Evolutionary conservation across 1,140 invertebrate genomes (phyloP).

Genomic region (Pseudomyrmex pallidus): DNA sequence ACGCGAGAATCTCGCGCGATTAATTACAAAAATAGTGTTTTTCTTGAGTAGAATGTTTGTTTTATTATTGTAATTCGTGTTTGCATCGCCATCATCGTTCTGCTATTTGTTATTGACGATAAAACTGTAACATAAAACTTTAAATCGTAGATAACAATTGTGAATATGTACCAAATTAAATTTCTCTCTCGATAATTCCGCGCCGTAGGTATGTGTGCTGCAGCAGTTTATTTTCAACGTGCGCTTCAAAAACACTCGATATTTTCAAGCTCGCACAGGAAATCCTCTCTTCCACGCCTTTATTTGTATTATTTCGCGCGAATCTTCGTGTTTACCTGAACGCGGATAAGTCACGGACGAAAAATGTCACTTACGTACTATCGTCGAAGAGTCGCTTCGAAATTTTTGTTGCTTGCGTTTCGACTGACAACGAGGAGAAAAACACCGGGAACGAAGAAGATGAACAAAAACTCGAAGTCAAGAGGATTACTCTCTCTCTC

Average conservation of each 20-base stretch:
- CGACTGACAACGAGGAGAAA: no score
- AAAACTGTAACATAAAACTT: no score
- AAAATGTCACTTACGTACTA: not conserved
- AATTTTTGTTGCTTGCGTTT: not conserved
- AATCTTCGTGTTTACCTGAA: not conserved
- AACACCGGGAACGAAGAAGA: not conserved
- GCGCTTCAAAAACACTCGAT: not conserved
- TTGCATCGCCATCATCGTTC: no score
- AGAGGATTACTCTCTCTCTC: no score
- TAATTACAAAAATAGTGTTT: constrained; percentile 21
- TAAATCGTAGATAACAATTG: no score
- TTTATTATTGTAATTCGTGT: not conserved
- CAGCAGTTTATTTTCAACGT: not conserved
- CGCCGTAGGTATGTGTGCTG: not conserved
- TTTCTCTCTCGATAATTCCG: no score
- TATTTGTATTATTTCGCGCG: not conserved
- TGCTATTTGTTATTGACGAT: no score
- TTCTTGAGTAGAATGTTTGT: not conserved
- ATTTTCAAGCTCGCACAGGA: not conserved
- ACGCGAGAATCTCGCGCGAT: not conserved
- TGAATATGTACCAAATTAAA: no score
- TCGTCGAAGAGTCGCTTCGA: not conserved
- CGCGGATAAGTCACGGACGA: constrained; percentile 4
- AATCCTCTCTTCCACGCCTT: not conserved
- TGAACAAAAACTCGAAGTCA: no score